A percentile compares a stretch with the other conserved stretches of the same genome.
These are phyloP conservation scores for Percina caprodes DNA, from an alignment of 2,113 vertebrate species.

Conservation along the genomic window DNA sequence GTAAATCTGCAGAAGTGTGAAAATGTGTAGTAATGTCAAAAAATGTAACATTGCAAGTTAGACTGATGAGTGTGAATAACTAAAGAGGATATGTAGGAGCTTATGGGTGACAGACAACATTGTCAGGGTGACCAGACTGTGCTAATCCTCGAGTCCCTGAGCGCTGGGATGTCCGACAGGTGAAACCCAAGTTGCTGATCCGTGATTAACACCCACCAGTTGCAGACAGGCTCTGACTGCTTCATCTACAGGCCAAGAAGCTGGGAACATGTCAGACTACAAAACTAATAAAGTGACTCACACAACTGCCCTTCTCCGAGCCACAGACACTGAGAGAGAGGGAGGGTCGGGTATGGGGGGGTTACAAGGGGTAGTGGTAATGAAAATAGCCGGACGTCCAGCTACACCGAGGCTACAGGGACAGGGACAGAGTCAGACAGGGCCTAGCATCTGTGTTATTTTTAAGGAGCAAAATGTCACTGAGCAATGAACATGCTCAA, in stretches of 20 bases:
- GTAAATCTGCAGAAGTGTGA: not conserved
- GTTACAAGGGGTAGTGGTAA: slow-evolving; percentile 40
- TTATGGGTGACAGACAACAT: slow-evolving; percentile 55
- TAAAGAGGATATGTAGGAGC: slow-evolving; percentile 24
- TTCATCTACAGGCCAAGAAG: slow-evolving; percentile 63
- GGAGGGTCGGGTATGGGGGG: not conserved
- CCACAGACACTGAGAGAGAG: slow-evolving; percentile 14
- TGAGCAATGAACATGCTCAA: slow-evolving; percentile 73
- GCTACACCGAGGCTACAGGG: slow-evolving; percentile 35
- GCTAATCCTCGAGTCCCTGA: slow-evolving; percentile 60
- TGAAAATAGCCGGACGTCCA: slow-evolving; percentile 75
- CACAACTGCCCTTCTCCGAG: slow-evolving; percentile 60
- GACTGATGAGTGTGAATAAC: slow-evolving; percentile 15
- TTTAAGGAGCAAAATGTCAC: slow-evolving; percentile 83
- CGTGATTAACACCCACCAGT: slow-evolving; percentile 68
- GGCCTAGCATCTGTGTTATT: slow-evolving; percentile 82
- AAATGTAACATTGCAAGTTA: not conserved
- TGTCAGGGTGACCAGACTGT: slow-evolving; percentile 64
- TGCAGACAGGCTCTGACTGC: slow-evolving; percentile 70
- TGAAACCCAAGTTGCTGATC: slow-evolving; percentile 71
- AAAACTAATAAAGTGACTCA: slow-evolving; percentile 76
- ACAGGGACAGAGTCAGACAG: slow-evolving; percentile 39
- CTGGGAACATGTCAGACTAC: slow-evolving; percentile 61
- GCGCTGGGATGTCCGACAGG: slow-evolving; percentile 54
- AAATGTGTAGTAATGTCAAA: slow-evolving; percentile 8